Conservation (phyloP, 1,140 invertebrate species). For the Drosophila lacertosa region DNA sequence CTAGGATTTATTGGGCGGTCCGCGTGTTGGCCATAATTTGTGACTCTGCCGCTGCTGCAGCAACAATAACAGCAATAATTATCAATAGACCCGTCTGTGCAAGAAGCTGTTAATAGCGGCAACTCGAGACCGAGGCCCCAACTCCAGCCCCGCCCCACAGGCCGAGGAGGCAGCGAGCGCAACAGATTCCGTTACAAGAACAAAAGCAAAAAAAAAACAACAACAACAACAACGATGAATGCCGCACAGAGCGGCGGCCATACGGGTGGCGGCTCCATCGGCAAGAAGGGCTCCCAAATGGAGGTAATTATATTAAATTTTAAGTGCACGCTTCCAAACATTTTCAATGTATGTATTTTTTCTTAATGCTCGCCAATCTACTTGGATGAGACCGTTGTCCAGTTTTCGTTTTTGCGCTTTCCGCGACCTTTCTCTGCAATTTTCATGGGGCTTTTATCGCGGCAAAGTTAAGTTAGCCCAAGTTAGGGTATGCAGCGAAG, state of each 20-base stretch:
- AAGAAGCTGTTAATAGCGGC: slow-evolving; percentile 26
- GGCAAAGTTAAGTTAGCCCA: not conserved
- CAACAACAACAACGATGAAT: slow-evolving; percentile 74
- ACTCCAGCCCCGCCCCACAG: not conserved
- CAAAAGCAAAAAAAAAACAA: too few relatives aligned
- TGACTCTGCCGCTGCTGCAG: slow-evolving; percentile 3
- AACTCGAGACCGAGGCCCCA: not conserved
- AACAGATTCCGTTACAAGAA: slow-evolving; percentile 21
- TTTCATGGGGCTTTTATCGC: slow-evolving; percentile 1
- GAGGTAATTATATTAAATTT: slow-evolving; percentile 84
- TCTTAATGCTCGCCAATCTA: not conserved
- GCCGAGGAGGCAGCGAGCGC: not conserved
- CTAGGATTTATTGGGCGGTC: slow-evolving; percentile 52
- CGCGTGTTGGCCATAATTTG: slow-evolving; percentile 36
- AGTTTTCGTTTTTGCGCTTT: not conserved
- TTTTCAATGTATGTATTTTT: slow-evolving; percentile 4
- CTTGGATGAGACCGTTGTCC: not conserved
- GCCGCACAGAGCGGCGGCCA: slow-evolving; percentile 85
- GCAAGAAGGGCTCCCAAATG: slow-evolving; percentile 84
- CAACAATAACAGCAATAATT: slow-evolving; percentile 27
- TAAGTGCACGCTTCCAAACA: slow-evolving; percentile 24
- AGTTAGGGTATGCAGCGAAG: not conserved
- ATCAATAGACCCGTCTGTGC: slow-evolving; percentile 7
- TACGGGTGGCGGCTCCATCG: slow-evolving; percentile 80
- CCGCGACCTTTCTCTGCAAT: not conserved